Evolutionary conservation across 2,888 invertebrate genomes (phyloP).

Genomic region (Idaea biselata): DNA sequence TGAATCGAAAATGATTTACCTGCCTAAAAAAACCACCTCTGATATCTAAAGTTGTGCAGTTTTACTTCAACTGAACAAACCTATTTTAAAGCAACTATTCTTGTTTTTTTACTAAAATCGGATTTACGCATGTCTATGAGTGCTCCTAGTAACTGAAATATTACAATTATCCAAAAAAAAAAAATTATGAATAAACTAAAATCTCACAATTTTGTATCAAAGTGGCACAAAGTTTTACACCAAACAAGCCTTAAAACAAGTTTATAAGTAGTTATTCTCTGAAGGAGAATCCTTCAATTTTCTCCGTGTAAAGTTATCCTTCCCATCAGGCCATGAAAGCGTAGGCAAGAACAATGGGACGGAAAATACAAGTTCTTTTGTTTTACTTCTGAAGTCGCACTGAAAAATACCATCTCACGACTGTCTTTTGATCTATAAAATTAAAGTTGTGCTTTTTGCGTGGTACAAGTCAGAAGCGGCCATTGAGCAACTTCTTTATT

Average conservation of each 20-base stretch:
- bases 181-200: neutral
- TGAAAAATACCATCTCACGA: constrained; percentile 31
- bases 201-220: neutral
- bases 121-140: too few relatives aligned
- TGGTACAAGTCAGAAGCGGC: constrained; percentile 24
- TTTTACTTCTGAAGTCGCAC: constrained; percentile 27
- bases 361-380: constrained; percentile 14
- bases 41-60: too few relatives aligned
- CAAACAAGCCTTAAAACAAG: neutral
- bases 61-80: too few relatives aligned
- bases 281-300: neutral
- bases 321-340: constrained; percentile 7
- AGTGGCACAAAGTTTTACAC: too few relatives aligned
- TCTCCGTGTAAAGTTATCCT: neutral
- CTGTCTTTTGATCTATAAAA: constrained; percentile 52
- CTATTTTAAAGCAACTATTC: too few relatives aligned
- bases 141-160: too few relatives aligned
- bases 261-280: neutral
- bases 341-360: constrained; percentile 17
- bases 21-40: too few relatives aligned
- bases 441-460: constrained; percentile 39
- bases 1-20: too few relatives aligned
- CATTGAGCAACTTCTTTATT: too few relatives aligned
- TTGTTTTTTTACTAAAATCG: too few relatives aligned
- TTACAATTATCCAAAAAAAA: too few relatives aligned